Conservation (phyloP, 2,888 invertebrate species). For the Drosophila lacicola region DNA sequence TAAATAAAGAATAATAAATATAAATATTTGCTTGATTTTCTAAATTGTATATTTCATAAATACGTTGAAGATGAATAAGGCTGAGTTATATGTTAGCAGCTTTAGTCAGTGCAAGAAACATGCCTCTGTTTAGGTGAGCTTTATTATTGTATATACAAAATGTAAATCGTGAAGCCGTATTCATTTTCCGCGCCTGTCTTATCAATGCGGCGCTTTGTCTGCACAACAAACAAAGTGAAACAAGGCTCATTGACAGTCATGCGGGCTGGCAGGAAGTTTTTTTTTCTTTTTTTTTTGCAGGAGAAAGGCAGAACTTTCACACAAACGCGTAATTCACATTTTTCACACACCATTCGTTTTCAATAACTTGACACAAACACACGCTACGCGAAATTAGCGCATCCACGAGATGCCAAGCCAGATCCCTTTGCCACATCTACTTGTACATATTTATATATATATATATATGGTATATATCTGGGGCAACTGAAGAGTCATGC, state of each 20-base stretch:
- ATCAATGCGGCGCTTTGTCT: slow-evolving; percentile 32
- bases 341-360: slow-evolving; percentile 81
- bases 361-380: slow-evolving; percentile 61
- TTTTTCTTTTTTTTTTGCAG: slow-evolving; percentile 1
- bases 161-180: slow-evolving; percentile 22
- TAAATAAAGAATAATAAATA: too few species aligned
- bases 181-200: slow-evolving; percentile 31
- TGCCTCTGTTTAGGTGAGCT: not conserved
- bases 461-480: slow-evolving; percentile 18
- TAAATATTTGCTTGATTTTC: too few species aligned
- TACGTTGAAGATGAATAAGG: too few species aligned
- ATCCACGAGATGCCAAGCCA: slow-evolving; percentile 51
- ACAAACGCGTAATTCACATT: slow-evolving; percentile 62
- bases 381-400: slow-evolving; percentile 63
- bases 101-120: not conserved
- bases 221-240: slow-evolving; percentile 24
- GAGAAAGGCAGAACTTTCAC: slow-evolving; percentile 31
- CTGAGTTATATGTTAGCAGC: too few species aligned
- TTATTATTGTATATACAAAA: slow-evolving; percentile 8
- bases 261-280: slow-evolving; percentile 23
- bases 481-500: slow-evolving; percentile 64
- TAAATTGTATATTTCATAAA: too few species aligned
- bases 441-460: slow-evolving; percentile 1
- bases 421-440: slow-evolving; percentile 36
- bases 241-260: slow-evolving; percentile 43